Conservation (phyloP, 2,797 vertebrate genomes). For the Linurgus olivaceus region DNA sequence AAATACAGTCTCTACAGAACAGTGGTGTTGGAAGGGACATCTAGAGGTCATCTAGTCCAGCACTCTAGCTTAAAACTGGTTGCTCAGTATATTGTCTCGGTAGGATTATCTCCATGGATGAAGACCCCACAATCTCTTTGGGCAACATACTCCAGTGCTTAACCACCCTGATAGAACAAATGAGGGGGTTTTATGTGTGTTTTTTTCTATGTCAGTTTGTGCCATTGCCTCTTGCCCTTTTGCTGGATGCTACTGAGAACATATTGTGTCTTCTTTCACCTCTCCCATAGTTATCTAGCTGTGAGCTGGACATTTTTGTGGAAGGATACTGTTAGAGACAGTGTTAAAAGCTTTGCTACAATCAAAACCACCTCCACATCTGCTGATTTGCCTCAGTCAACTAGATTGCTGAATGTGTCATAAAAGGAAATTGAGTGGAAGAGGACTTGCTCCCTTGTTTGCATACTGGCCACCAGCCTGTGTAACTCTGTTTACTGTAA, state of each 20-base stretch:
- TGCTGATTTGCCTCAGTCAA: background rate
- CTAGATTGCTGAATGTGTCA: background rate
- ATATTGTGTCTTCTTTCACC: background rate
- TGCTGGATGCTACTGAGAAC: background rate
- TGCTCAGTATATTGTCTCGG: background rate
- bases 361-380: background rate
- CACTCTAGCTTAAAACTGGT: background rate
- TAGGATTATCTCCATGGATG: background rate
- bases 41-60: background rate
- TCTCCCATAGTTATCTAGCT: background rate
- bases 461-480: background rate
- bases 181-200: background rate
- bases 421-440: background rate
- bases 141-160: background rate
- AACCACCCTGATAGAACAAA: background rate
- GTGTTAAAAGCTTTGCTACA: background rate
- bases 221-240: background rate
- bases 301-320: background rate
- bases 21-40: background rate
- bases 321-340: background rate
- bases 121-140: background rate
- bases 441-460: background rate
- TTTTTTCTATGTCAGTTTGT: background rate
- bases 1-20: background rate
- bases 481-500: background rate